Conservation (phyloP, 1,140 invertebrate species). For the Drosophila erecta region DNA sequence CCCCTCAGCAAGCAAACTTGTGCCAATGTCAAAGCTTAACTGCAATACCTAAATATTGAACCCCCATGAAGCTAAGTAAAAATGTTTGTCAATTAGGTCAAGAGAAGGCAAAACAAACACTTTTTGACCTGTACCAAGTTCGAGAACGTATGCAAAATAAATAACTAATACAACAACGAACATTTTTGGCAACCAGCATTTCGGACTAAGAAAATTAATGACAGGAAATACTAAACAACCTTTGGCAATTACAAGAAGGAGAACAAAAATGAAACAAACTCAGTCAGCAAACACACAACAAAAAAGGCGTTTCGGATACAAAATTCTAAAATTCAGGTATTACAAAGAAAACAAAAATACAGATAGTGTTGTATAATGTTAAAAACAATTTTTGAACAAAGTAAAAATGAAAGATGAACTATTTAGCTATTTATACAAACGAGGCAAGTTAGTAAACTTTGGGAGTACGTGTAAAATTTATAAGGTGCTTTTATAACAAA, state of each 20-base stretch:
- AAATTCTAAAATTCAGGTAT: constrained; percentile 85
- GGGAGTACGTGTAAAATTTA: constrained; percentile 67
- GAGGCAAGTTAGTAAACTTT: constrained; percentile 49
- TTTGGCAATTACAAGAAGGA: constrained; percentile 55
- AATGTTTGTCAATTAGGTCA: constrained; percentile 68
- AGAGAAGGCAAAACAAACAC: constrained; percentile 32
- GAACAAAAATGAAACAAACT: constrained; percentile 47
- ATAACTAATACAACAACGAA: constrained; percentile 20
- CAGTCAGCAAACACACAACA: constrained; percentile 40
- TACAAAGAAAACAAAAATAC: constrained; percentile 60
- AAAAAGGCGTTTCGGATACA: constrained; percentile 84
- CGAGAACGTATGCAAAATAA: constrained; percentile 31
- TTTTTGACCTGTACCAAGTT: constrained; percentile 37
- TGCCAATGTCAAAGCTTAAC: constrained; percentile 62
- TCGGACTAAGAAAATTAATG: constrained; percentile 59
- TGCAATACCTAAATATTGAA: constrained; percentile 41
- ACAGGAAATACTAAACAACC: constrained; percentile 42
- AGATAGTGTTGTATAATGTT: constrained; percentile 83
- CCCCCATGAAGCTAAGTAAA: constrained; percentile 14
- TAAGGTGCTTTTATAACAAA: constrained; percentile 78
- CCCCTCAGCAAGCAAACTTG: constrained; percentile 60
- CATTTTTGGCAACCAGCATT: constrained; percentile 62
- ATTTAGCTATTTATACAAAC: constrained; percentile 75
- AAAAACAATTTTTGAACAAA: constrained; percentile 66
- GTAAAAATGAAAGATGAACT: constrained; percentile 56